A percentile compares a stretch with the other conserved stretches of the same genome.
Conservation (phyloP, 2,888 invertebrate species). For the Piscicola geometra region DNA sequence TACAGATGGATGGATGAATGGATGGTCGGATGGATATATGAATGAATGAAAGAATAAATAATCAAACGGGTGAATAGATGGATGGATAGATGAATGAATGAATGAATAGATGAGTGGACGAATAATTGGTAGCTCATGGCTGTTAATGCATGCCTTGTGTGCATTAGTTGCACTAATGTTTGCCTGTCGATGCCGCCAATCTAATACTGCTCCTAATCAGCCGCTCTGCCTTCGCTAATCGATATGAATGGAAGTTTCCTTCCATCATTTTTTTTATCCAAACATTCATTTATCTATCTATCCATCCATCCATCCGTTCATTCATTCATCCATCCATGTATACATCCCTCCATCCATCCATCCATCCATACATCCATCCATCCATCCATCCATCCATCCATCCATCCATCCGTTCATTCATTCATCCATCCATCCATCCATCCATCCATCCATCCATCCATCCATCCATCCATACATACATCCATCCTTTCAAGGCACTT, state of each 20-base stretch:
- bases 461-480: conserved; percentile 6
- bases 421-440: conserved; percentile 4
- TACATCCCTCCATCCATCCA: background rate
- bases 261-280: background rate
- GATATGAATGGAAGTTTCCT: too few species aligned
- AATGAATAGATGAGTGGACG: background rate
- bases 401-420: background rate
- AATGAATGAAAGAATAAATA: background rate
- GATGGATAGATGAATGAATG: background rate
- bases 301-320: background rate
- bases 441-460: background rate
- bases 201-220: too few species aligned
- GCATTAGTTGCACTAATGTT: too few species aligned
- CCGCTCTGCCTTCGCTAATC: too few species aligned
- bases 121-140: too few species aligned
- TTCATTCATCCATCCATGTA: background rate
- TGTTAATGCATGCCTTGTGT: too few species aligned
- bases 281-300: background rate
- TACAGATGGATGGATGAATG: background rate
- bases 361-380: background rate
- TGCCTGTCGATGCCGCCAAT: too few species aligned
- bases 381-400: conserved; percentile 11
- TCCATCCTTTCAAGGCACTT: background rate
- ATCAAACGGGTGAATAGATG: background rate
- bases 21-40: background rate